Base-by-base conservation (phyloP, 2,888 invertebrate species). In the Leucoma salicis region DNA sequence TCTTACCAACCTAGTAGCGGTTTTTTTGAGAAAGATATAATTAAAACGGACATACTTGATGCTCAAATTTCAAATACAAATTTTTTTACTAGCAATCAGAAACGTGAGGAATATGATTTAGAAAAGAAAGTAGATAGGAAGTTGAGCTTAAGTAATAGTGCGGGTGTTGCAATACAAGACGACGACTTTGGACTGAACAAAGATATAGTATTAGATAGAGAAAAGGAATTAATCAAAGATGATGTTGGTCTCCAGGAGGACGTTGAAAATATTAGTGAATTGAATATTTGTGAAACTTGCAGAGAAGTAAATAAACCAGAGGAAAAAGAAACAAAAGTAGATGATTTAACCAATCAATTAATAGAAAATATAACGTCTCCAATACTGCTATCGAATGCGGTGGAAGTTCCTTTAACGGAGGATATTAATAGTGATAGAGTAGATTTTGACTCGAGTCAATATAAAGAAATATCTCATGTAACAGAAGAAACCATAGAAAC, bases 281-380 rank as follows among this genome's bases (percentile, higher is more conserved):
- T 84, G n/a, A 79, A 70, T 44, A 83, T 82, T 29, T 84, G 83
- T 47, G 82, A 78, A 60, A 82, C 82, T 1, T 83, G 82, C 44
- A 68, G 80, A 48, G 86, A 85, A 70, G 76, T 84, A 0, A 74
- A 66, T 29, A 70, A 71, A 41, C 66, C 72, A 0, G 82, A 78
- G 16, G 77, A 74, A 0, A 74, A 66, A 42, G 68, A 70, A 42
- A 46, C 16, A 41, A 63, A 66, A 41, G 46, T 50, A 3, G 78
- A 82, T 31, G 74, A 84, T 57, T 62, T 87, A 8, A 89, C 88
- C 1, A 55, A 65, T 10, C 78, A 88, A 34, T 49, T 89, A 8
- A 86, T 88, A 36, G 83, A 87, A 54, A 88, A 89, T 46, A 79
- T 89, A 25, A 86, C 75, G 24, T 74, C 86, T 2, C 83, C 78